These are phyloP conservation scores for Maniola jurtina DNA, from an alignment of 1,140 invertebrate genomes.

Conservation along the genomic window DNA sequence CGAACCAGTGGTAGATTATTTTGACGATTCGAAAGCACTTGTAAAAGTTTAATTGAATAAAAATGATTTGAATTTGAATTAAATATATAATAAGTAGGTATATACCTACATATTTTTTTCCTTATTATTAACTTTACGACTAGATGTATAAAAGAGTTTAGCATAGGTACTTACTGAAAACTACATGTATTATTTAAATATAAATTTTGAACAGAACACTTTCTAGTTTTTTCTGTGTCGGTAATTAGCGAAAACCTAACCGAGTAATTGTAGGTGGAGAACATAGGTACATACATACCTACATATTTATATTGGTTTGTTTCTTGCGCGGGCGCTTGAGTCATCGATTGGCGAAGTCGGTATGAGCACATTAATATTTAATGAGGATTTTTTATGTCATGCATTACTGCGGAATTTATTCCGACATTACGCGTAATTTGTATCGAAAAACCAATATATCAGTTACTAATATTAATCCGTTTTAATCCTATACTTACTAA, in stretches of 20 bases:
- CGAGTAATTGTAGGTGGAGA: constrained; percentile 2
- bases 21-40: too few relatives aligned
- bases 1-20: too few relatives aligned
- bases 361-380: constrained; percentile 5
- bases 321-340: not conserved
- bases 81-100: too few relatives aligned
- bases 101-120: too few relatives aligned
- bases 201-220: not conserved
- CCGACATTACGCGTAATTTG: constrained; percentile 3
- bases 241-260: not conserved
- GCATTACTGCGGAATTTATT: constrained; percentile 3
- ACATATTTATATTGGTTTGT: not conserved
- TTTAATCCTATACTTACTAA: not conserved
- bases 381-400: constrained; percentile 1
- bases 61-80: too few relatives aligned
- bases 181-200: not conserved
- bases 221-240: not conserved
- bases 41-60: too few relatives aligned
- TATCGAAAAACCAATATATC: not conserved
- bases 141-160: too few relatives aligned
- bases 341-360: constrained; percentile 6
- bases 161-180: too few relatives aligned
- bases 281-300: not conserved
- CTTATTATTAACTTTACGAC: too few relatives aligned
- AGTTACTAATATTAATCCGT: not conserved